Conservation (phyloP, 2,113 vertebrate species). For the Triplophysa siluroides region DNA sequence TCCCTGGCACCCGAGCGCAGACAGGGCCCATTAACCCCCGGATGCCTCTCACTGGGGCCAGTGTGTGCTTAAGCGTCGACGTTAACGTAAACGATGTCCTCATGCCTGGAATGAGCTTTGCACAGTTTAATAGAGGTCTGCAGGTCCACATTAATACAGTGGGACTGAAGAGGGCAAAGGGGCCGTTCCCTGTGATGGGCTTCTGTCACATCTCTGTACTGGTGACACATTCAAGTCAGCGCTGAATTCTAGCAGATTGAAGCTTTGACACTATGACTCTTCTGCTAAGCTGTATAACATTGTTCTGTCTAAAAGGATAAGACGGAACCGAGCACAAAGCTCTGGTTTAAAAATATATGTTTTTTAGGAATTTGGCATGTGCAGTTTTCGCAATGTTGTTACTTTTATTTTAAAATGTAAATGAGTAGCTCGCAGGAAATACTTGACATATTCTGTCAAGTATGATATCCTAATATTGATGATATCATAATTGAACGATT, state of each 20-base stretch:
- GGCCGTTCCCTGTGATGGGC: slow-evolving; percentile 40
- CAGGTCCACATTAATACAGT: slow-evolving; percentile 76
- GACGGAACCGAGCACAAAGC: background rate
- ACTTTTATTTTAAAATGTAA: background rate
- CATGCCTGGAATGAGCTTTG: slow-evolving; percentile 74
- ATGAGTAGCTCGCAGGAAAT: background rate
- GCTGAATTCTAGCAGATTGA: slow-evolving; percentile 17
- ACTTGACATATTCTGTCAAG: too few relatives aligned
- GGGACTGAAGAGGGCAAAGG: slow-evolving; percentile 49
- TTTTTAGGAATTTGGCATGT: background rate
- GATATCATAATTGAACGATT: background rate
- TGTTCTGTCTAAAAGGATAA: slow-evolving; percentile 23
- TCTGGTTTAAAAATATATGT: slow-evolving; percentile 6
- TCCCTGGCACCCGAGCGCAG: slow-evolving; percentile 59
- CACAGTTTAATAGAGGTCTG: slow-evolving; percentile 77
- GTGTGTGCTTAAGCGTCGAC: slow-evolving; percentile 76
- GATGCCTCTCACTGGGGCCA: slow-evolving; percentile 74
- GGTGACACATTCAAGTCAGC: slow-evolving; percentile 56
- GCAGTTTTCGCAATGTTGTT: background rate
- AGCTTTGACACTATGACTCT: slow-evolving; percentile 14
- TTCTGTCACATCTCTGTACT: slow-evolving; percentile 57
- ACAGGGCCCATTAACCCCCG: slow-evolving; percentile 81
- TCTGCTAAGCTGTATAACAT: background rate
- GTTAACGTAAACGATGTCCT: slow-evolving; percentile 76
- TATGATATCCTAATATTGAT: background rate